Evolutionary conservation across 2,888 invertebrate genomes (phyloP), one percentile per base, ranked within the genome.

Genomic region (Nomada goodeniana): DNA sequence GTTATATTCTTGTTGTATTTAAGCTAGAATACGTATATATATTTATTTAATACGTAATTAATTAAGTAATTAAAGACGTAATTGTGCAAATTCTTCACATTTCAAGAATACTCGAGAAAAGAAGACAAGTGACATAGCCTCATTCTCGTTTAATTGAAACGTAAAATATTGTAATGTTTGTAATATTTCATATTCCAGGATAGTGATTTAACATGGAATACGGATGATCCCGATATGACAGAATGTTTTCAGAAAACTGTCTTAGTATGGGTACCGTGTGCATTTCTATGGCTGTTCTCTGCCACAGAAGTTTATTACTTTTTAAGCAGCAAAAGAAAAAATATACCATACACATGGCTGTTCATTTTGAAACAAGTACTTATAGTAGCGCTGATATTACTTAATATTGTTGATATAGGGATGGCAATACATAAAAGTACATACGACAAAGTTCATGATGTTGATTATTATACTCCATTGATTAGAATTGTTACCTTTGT

Each of bases 231-330:
- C 53, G 97, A 98, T 92, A 95, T 99, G 87, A 98, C 99, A 83
- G 95, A 95, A 92, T 99, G 99, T 94, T 98, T 99, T 94, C 97
- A 98, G 94, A 97, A 97, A 93, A 98, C 99, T 0, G 96, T 97
- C 0, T 94, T 99, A 44, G 95, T 98, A 68, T 99, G 99, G 98
- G 94, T 96, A 52, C 99, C 99, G 0, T 98, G 98, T 93, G 95
- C 95, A 69, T 98, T 97, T 93, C 94, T 98, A 20, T 98, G 98
- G 97, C 87, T 96, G 0, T 96, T 97, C 89, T 95, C 97, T 7
- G 94, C 96, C 53, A 94, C 98, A 85, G 98, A 98, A 91, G 94
- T 96, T 81, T 97, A 95, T 92, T 97, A 97, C 91, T 95, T 97
- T 87, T 92, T 96, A 86, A 95, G 95, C 90, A 97, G 97, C 94